Evolutionary conservation across 2,113 vertebrate species (phyloP).

Genomic region (Hiodon tergisus): DNA sequence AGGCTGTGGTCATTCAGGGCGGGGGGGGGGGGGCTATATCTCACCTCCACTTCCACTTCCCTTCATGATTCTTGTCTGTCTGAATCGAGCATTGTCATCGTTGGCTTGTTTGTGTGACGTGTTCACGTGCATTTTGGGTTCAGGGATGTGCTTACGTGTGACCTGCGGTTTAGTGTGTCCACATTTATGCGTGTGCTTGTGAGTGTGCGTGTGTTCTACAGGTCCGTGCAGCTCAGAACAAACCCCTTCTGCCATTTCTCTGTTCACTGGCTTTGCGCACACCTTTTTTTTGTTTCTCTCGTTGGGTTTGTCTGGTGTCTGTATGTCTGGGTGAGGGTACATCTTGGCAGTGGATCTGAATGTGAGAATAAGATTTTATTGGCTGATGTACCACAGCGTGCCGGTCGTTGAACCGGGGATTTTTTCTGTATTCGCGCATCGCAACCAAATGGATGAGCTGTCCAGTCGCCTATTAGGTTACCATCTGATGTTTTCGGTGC

Average conservation of each 20-base stretch:
- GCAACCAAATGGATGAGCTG: too few species aligned
- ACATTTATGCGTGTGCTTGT: neutral
- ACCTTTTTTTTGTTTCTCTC: neutral
- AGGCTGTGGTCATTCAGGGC: neutral
- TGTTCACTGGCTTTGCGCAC: neutral
- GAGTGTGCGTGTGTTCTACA: neutral
- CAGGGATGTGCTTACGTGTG: neutral
- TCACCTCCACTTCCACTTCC: neutral
- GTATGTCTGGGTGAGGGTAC: neutral
- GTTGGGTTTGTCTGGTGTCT: neutral
- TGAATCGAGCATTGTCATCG: slow-evolving; percentile 2
- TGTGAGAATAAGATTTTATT: too few species aligned
- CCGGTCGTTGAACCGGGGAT: too few species aligned
- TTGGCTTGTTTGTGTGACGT: slow-evolving; percentile 7
- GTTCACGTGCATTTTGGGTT: neutral
- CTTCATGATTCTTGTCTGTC: slow-evolving; percentile 18
- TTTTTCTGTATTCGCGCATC: too few species aligned
- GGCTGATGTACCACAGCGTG: too few species aligned
- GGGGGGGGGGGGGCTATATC: neutral
- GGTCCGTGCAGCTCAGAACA: neutral
- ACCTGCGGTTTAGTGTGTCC: neutral
- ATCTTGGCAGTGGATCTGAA: too few species aligned
- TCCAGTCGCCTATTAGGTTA: too few species aligned
- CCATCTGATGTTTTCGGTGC: too few species aligned
- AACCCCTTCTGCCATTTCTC: too few species aligned